Base-by-base conservation (phyloP, 2,888 invertebrate species). In the Phyllotreta striolata region DNA sequence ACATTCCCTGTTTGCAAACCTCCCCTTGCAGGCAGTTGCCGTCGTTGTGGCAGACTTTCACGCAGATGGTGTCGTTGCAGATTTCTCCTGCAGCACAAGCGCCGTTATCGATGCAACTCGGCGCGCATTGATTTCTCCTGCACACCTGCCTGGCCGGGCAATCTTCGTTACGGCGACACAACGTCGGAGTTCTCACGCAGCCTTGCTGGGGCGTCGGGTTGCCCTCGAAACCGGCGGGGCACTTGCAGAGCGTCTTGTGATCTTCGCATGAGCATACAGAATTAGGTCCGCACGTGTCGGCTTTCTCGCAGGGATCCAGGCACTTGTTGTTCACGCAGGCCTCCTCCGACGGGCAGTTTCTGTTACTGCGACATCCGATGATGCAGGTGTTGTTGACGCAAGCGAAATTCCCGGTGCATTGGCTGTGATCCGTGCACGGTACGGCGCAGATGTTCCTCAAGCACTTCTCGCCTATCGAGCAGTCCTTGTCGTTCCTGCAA, bases 21-120 rank as follows among this genome's bases (percentile, higher is more conserved):
- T 96, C 95, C 54, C 95, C 95, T 1, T 92, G 91, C 73, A 95
- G 84, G 75, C 96, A 96, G 77, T 95, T 96, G 75, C 91, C 93
- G 78, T 94, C 94, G 7, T 91, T 89, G 77, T 93, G 94, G 78
- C 95, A 95, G 39, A 95, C 88, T 83, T 94, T 95, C 13, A 89
- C 86, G 75, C 95, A 95, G 68, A 90, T 86, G 69, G 87, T 89
- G 72, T 91, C 89, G 64, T 86, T 86, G 76, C 95, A 95, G 66
- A 91, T 87, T 82, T 95, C 95, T 9, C 95, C 95, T 44, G 90
- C 86, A 0, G 94, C 95, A 77, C 95, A 95, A 14, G 87, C 84
- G 0, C 85, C 84, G 66, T 88, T 89, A 66, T 89, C 89, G 70
- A 85, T 84, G 76, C 95, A 95, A 3, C 91, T 89, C 40, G 91